phyloP scores from a whole-genome alignment of 2,797 vertebrate genomes.

The Onychomys leucogaster region DNA sequence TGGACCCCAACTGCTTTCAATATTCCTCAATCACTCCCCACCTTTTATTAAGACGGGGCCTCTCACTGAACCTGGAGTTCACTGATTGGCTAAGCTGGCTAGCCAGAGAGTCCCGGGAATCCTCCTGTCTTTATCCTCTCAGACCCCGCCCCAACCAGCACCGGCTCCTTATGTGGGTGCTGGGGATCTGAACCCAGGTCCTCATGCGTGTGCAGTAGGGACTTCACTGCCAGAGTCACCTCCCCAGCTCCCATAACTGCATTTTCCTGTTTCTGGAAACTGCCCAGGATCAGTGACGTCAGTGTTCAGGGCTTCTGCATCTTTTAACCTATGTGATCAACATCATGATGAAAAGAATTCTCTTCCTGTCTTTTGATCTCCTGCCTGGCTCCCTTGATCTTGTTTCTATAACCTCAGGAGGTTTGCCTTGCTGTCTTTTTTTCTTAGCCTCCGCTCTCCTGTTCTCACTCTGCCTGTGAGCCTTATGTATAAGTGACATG shows the following conservation, averaged over 20 bases:
- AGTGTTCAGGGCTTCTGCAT: not conserved
- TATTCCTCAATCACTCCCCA: not conserved
- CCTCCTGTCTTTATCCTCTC: not conserved
- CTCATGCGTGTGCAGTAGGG: not conserved
- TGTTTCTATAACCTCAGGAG: rapidly evolving
- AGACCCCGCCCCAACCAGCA: too few relatives aligned
- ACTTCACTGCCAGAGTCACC: not conserved
- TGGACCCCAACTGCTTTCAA: too few relatives aligned
- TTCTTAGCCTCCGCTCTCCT: not conserved
- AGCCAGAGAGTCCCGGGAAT: not conserved
- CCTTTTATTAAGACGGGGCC: not conserved
- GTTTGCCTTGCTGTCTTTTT: not conserved
- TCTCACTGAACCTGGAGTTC: not conserved
- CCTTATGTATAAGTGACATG: not conserved
- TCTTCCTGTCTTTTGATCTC: not conserved
- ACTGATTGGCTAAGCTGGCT: not conserved
- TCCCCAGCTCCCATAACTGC: not conserved
- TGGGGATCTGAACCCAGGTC: too few relatives aligned
- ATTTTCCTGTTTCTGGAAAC: not conserved
- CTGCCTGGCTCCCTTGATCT: not conserved
- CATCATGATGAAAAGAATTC: not conserved
- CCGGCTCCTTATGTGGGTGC: not conserved
- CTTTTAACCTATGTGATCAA: not conserved
- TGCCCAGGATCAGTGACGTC: not conserved
- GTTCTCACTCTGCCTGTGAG: not conserved